Evolutionary conservation across 92 coral and sea anemone genomes (phyloP), one percentile per base, ranked within the genome.

Genomic region (Palythoa heliodiscus): DNA sequence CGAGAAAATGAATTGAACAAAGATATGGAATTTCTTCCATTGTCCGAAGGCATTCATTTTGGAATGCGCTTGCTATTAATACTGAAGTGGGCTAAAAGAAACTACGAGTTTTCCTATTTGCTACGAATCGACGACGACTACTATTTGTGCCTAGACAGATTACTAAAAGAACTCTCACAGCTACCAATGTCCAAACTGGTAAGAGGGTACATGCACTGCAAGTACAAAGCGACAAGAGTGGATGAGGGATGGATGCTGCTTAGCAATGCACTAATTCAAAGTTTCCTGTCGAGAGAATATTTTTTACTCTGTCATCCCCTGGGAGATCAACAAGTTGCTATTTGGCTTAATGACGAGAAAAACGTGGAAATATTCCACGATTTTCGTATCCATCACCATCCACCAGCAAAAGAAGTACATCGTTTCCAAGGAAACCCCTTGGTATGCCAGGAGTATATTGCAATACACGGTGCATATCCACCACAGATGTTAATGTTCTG

Each of bases 191-290:
- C 74, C 23, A 80, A 80, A 47, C 23, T 80, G 13, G 12, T 80
- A 48, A 17, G 74, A 70, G 84, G 84, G 20, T 80, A 80, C 20
- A 80, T 80, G 84, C 84, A 80, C 35, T 80, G 84, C 19, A n/a
- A 66, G 53, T 47, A 66, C 48, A 80, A 80, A 23, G 84, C 73
- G 10, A 80, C 84, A 48, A 64, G 84, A 19, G 84, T 80, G 23
- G 84, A 80, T 17, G 84, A 80, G 5, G 84, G 84, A 1, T 80
- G 84, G 84, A 80, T 80, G 84, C 24, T 80, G 43, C 58, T 80
- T 43, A 80, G 84, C 40, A 64, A 22, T 29, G 73, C 70, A 9
- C 48, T 80, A 14, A 66, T 80, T 10, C 52, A 80, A 43, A 80
- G 84, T 23, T 80, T 80, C 61, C 84, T 80, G 2, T 80, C 74